Conservation (phyloP, 2,113 vertebrate genomes). For the Malurus melanocephalus region DNA sequence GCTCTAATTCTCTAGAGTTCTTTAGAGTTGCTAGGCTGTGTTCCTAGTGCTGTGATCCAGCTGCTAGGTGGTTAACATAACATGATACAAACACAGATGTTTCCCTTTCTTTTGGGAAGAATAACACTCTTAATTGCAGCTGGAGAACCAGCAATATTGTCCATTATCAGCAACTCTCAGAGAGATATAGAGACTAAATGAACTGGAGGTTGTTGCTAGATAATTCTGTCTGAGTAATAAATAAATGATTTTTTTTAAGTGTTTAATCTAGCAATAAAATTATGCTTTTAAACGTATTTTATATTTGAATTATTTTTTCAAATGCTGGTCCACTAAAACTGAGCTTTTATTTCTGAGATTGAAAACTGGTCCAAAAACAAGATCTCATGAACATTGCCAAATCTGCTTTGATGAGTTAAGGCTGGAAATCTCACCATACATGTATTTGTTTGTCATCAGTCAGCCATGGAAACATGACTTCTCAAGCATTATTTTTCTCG, state of each 20-base stretch:
- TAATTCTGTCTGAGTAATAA: background rate
- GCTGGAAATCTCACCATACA: background rate
- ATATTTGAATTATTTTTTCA: background rate
- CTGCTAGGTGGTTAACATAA: background rate
- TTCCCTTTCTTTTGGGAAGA: constrained; percentile 37
- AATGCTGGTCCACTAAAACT: background rate
- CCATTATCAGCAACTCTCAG: background rate
- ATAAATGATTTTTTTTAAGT: background rate
- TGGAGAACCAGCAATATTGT: background rate
- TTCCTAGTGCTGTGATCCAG: background rate
- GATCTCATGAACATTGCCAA: background rate
- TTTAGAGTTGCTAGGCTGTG: background rate
- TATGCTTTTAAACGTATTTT: background rate
- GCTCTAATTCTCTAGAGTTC: background rate
- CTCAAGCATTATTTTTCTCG: background rate
- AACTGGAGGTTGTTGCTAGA: background rate
- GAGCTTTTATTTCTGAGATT: background rate
- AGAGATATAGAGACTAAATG: background rate
- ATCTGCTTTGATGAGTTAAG: background rate
- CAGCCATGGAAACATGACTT: background rate
- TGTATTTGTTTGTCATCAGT: background rate
- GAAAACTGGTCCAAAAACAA: constrained; percentile 1
- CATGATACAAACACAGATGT: constrained; percentile 12
- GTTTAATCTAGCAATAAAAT: background rate
- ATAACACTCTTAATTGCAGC: background rate